Conservation (phyloP, 2,888 invertebrate genomes). For the Diaperis boleti region DNA sequence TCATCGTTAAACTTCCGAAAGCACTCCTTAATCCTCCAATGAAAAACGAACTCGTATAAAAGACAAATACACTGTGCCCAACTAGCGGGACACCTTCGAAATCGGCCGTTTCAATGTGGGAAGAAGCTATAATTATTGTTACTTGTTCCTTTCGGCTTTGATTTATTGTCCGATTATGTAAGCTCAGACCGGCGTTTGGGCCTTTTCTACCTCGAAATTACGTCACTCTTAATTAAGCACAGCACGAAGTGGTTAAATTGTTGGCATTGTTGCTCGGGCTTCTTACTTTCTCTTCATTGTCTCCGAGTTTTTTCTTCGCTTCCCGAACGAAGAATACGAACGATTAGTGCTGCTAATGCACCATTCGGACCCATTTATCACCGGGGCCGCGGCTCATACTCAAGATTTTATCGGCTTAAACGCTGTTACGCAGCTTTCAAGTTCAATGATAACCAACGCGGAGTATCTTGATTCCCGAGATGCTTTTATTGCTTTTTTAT, state of each 20-base stretch:
- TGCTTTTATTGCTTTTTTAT: not conserved
- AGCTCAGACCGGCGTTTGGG: conserved; percentile 6
- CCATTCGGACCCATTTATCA: not conserved
- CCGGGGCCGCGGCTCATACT: not conserved
- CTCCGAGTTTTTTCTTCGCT: not conserved
- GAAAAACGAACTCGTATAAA: too few species aligned
- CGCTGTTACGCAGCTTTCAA: not conserved
- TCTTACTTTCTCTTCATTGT: not conserved
- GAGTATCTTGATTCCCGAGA: not conserved
- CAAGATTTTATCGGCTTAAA: not conserved
- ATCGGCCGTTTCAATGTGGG: conserved; percentile 41
- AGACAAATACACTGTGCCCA: too few species aligned
- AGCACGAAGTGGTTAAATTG: conserved; percentile 26
- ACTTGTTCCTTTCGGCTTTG: conserved; percentile 36
- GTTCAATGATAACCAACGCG: not conserved
- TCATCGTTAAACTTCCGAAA: too few species aligned
- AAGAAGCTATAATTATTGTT: conserved; percentile 39
- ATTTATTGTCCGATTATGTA: conserved; percentile 40
- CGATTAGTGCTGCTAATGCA: not conserved
- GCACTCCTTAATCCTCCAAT: too few species aligned
- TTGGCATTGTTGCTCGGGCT: conserved; percentile 2
- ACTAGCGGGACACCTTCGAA: too few species aligned
- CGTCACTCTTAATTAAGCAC: conserved; percentile 28
- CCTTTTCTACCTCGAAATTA: conserved; percentile 23
- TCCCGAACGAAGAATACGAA: not conserved